phyloP scores from a whole-genome alignment of 2,113 vertebrate genomes.

The Sphyrna mokarran region DNA sequence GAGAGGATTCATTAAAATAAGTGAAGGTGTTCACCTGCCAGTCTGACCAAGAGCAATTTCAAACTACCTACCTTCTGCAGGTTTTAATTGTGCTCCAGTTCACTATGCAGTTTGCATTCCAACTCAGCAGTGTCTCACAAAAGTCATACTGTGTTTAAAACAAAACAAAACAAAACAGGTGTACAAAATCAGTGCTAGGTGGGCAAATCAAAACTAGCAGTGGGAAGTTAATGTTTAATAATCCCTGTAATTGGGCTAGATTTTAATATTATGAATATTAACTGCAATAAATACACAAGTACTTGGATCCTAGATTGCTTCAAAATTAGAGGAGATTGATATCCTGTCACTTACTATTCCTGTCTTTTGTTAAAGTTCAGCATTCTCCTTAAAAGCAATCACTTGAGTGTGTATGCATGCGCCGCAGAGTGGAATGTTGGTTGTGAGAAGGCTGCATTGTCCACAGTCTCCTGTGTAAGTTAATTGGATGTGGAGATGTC shows the following conservation, averaged over 20 bases:
- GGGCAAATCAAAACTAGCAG: background rate
- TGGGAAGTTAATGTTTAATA: background rate
- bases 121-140: background rate
- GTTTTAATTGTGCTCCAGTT: background rate
- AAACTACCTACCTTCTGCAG: background rate
- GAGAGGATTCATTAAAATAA: too few species aligned
- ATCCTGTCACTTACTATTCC: background rate
- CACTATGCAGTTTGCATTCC: background rate
- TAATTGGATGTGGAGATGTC: too few species aligned
- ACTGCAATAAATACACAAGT: background rate
- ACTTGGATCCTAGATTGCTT: background rate
- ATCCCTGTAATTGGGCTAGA: background rate
- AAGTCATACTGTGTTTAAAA: background rate
- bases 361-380: background rate
- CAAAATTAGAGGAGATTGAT: background rate
- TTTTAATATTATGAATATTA: background rate
- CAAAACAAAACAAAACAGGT: background rate
- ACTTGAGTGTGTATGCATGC: background rate
- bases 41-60: background rate
- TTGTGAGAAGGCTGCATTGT: too few species aligned
- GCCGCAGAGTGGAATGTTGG: too few species aligned
- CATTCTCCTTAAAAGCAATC: too few species aligned
- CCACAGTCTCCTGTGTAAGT: too few species aligned
- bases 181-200: background rate
- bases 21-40: too few species aligned